A percentile compares a stretch with the other conserved stretches of the same genome.
phyloP scores from a whole-genome alignment of 2,888 invertebrate genomes.

The Drosophila putrida region DNA sequence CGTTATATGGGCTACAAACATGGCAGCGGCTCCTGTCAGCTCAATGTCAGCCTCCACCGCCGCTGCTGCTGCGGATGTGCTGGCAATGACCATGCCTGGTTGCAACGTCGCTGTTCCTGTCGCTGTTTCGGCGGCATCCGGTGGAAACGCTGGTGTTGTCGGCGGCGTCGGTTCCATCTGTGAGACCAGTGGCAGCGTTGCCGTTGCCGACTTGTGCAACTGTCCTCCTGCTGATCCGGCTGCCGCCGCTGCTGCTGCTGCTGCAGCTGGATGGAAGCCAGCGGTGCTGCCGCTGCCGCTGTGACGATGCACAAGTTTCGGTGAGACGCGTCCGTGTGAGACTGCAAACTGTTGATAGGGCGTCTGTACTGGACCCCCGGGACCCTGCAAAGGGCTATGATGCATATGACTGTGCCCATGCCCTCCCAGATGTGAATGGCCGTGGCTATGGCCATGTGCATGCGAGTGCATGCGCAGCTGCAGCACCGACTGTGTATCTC shows the following conservation, averaged over 20 bases:
- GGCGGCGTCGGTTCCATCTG: conserved; percentile 84
- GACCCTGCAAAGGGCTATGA: conserved; percentile 41
- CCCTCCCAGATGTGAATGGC: conserved; percentile 44
- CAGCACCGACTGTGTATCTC: conserved; percentile 80
- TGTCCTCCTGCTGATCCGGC: conserved; percentile 63
- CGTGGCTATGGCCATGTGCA: conserved; percentile 59
- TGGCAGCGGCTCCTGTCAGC: conserved; percentile 58
- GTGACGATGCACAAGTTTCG: conserved; percentile 83
- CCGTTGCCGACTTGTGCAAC: conserved; percentile 85
- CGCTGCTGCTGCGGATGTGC: conserved; percentile 65
- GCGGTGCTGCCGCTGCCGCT: conserved; percentile 84
- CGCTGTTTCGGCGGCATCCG: conserved; percentile 75
- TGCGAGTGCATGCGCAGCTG: conserved; percentile 78
- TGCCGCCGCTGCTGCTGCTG: conserved; percentile 81
- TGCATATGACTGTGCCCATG: conserved; percentile 47
- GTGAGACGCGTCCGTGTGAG: conserved; percentile 81
- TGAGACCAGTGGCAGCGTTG: conserved; percentile 84
- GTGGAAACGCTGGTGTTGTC: conserved; percentile 83
- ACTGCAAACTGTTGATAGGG: conserved; percentile 74
- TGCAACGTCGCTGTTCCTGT: conserved; percentile 59
- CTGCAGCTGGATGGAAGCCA: conserved; percentile 75
- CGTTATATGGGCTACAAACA: conserved; percentile 80
- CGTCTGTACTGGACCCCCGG: conserved; percentile 45
- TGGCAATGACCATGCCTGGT: conserved; percentile 53
- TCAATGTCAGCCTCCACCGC: conserved; percentile 53